Evolutionary conservation across 1,140 invertebrate species (phyloP).

Genomic region (Mycetomoellerius zeteki): DNA sequence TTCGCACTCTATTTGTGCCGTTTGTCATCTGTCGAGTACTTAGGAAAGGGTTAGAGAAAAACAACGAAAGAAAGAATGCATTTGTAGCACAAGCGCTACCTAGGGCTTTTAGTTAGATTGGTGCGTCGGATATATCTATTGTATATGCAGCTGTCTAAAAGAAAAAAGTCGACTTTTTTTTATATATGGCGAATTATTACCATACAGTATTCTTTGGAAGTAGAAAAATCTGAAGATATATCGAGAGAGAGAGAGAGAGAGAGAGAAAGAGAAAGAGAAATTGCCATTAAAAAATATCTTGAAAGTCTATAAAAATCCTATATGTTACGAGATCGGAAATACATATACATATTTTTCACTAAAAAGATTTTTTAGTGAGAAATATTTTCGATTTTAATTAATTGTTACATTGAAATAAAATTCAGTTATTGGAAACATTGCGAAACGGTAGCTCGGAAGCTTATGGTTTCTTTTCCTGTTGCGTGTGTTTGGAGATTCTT

Average conservation of each 20-base stretch:
- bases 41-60: background rate
- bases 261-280: too few species aligned
- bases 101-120: conserved; percentile 84
- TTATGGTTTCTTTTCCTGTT: too few species aligned
- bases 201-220: background rate
- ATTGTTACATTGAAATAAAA: background rate
- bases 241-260: too few species aligned
- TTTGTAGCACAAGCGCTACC: conserved; percentile 31
- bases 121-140: conserved; percentile 60
- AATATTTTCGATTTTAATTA: background rate
- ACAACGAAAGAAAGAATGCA: conserved; percentile 12
- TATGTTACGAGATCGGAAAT: background rate
- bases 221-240: background rate
- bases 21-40: conserved; percentile 42
- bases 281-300: background rate
- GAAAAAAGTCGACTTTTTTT: conserved; percentile 24
- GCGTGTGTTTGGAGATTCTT: too few species aligned
- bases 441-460: too few species aligned
- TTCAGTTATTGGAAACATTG: background rate
- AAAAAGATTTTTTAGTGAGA: background rate
- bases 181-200: conserved; percentile 14
- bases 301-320: background rate
- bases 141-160: conserved; percentile 41
- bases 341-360: background rate
- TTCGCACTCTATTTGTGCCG: conserved; percentile 46